Evolutionary conservation across 2,113 vertebrate genomes (phyloP), one percentile per base, ranked within the genome.

Genomic region (Lepus timidus): DNA sequence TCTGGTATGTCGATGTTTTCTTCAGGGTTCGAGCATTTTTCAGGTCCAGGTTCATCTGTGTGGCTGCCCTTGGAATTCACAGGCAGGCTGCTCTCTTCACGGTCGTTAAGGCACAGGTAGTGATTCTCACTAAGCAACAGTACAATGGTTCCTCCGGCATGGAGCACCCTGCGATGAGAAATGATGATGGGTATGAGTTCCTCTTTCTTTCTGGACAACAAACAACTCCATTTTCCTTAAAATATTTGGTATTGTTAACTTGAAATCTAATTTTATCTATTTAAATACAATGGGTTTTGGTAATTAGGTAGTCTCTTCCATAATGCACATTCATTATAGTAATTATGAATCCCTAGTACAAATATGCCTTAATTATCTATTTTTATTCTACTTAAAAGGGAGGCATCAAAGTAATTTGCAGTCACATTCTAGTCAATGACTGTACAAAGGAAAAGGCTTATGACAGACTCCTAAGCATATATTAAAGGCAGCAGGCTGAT

Each of bases 81-180:
- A 85, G 94, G 70, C 14, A 17, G 6, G 19, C 36, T 4, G 1
- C 19, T n/a, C 51, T 27, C 93, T 76, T 79, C 79, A 25, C 29
- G 0, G 2, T 23, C 33, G 9, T 96, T 97, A 62, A 99, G 58
- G 51, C 58, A 9, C 82, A 95, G 94, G 7, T 92, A 97, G 81
- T 99, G 98, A 81, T 98, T 98, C 73, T 98, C 98, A 80, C 98
- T 99, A 75, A 99, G 98, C 93, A 99, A 97, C 76, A 99, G 68
- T 6, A 99, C 98, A 16, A 99, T 1, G 51, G 88, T 98, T 2
- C 99, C 99, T 31, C 98, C 99, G 2, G 98, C 91, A 91, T 96
- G 70, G 65, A 99, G 98, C 58, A 99, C 98, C 96, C 99, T 99
- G 97, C 4, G 29, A 61, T 61, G 92, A 76, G 52, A 95, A 70